Base-by-base conservation (phyloP, 2,113 vertebrate species). In the Orthonyx spaldingii region DNA sequence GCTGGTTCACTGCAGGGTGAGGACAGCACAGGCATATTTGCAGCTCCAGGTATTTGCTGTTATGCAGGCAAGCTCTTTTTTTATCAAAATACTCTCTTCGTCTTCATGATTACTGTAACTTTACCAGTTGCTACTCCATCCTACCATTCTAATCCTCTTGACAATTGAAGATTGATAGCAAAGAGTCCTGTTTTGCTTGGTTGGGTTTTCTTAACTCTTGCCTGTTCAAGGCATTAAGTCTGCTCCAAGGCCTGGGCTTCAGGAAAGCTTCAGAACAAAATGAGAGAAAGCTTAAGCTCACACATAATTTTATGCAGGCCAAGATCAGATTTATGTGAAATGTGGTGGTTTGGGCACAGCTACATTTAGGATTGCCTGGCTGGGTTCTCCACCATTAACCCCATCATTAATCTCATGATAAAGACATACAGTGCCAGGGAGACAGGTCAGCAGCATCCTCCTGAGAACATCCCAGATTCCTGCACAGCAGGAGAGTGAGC, bases 381-480 rank as follows among this genome's bases (percentile, higher is more conserved):
- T 53, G 37, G 17, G 17, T 32, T 65, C 63, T 88, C 50, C 69
- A 46, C 33, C 14, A 11, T 46, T 33, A 66, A 21, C 20, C 41
- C 52, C 69, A 46, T 41, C 16, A 13, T 52, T 33, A 85, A 13
- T 30, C 47, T 56, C 41, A 19, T 13, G 46, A 65, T 1, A 3
- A 80, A 35, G 64, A 20, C 42, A 33, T 4, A 46, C 15, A 10
- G 32, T 16, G 35, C 32, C 63, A 46, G 21, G 42, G 46, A 65
- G 41, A 61, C 0, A 0, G 14, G 18, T n/a, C 57, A 32, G 47
- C 27, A 32, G 39, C 0, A 1, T 14, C 32, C 59, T 71, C 42
- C 30, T 0, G 0, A 42, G 30, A 68, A 77, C 1, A 0, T 32
- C 23, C 13, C 1, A 1, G 44, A 23, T 8, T 57, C 72, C 6